phyloP scores from a whole-genome alignment of 2,113 vertebrate genomes.

The Heterotilapia buettikoferi region DNA sequence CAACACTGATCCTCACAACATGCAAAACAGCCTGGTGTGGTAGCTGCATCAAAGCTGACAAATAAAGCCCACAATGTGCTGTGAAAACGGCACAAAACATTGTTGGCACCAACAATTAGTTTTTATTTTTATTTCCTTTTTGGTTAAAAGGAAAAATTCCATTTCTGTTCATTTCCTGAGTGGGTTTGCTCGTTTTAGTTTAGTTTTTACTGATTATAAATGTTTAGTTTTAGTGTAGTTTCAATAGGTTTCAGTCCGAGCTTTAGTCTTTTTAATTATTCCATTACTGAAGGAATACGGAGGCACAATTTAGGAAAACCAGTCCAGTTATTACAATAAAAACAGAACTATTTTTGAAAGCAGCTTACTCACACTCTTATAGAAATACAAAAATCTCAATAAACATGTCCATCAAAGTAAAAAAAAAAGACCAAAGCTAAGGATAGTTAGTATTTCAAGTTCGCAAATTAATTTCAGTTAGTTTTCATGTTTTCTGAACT shows the following conservation, averaged over 20 bases:
- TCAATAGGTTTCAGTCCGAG: accelerated
- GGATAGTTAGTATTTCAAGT: background rate
- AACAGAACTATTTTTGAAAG: background rate
- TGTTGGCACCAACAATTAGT: background rate
- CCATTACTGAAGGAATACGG: background rate
- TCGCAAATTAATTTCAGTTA: background rate
- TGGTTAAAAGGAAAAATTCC: background rate
- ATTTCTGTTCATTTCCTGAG: background rate
- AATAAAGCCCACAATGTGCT: background rate
- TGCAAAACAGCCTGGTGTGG: background rate
- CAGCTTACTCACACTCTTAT: background rate
- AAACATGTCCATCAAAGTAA: background rate
- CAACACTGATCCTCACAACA: background rate
- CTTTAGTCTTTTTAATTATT: background rate
- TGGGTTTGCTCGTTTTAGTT: background rate
- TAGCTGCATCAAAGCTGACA: background rate
- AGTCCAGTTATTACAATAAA: background rate
- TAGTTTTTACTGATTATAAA: background rate
- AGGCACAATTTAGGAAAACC: background rate
- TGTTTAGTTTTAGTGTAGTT: background rate
- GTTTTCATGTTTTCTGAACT: background rate
- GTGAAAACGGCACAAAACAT: accelerated
- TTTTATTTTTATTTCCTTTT: background rate
- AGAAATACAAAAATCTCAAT: background rate
- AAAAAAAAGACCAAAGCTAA: background rate